Evolutionary conservation across 2,113 vertebrate genomes (phyloP).

Genomic region (Xenopus borealis): DNA sequence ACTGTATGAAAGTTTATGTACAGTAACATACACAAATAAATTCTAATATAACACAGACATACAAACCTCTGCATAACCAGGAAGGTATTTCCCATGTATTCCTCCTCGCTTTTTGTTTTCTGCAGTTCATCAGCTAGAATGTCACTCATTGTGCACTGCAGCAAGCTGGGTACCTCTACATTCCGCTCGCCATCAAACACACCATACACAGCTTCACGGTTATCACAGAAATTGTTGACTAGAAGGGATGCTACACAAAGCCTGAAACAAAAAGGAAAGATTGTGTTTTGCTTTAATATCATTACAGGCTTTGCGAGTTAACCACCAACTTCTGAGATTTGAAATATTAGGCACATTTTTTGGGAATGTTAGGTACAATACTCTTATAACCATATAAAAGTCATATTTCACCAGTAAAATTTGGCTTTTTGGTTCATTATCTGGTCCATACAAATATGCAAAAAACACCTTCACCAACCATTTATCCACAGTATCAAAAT

Average conservation of each 20-base stretch:
- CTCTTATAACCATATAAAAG: too few relatives aligned
- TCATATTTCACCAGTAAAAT: too few relatives aligned
- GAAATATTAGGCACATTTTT: too few relatives aligned
- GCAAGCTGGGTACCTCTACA: constrained; percentile 89
- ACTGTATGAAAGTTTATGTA: too few relatives aligned
- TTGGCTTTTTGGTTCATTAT: too few relatives aligned
- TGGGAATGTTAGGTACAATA: too few relatives aligned
- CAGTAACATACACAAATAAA: too few relatives aligned
- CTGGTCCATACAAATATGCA: too few relatives aligned
- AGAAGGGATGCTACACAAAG: constrained; percentile 93
- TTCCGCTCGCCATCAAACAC: constrained; percentile 96
- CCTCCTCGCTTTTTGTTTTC: constrained; percentile 89
- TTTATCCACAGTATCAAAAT: too few relatives aligned
- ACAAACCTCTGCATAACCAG: constrained; percentile 91
- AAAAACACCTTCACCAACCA: too few relatives aligned
- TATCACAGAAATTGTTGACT: constrained; percentile 89
- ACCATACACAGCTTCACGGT: constrained; percentile 89
- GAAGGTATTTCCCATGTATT: constrained; percentile 97
- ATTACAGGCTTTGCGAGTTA: background rate
- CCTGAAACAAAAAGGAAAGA: constrained; percentile 57
- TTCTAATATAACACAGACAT: too few relatives aligned
- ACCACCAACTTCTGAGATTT: background rate
- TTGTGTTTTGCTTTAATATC: background rate
- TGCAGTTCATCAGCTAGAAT: constrained; percentile 92
- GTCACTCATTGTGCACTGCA: constrained; percentile 97